Evolutionary conservation across 2,888 invertebrate species (phyloP), one percentile per base, ranked within the genome.

Genomic region (Holacanthella duospinosa): DNA sequence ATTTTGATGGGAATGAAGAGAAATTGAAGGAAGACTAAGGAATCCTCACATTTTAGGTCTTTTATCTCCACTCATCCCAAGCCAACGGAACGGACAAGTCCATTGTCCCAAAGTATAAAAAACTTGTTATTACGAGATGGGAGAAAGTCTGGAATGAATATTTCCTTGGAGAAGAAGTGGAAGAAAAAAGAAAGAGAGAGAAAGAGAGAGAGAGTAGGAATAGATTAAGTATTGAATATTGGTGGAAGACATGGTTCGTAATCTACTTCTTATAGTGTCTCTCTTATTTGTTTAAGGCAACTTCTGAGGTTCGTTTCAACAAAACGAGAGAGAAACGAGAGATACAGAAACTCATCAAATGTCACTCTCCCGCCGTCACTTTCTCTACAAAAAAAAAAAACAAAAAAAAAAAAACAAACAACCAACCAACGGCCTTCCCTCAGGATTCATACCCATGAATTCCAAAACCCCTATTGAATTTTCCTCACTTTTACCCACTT

Each of bases 231-330:
- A 48, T 48, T 48, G 48, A 48, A 48, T 48, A 48, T 55, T 55
- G 55, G 55, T 55, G 55, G 55, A 55, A 55, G 55, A 55, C 55
- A 55, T 55, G 55, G 55, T 55, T 55, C n/a, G 9, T 53, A 36
- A 36, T 36, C 36, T 36, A 36, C 36, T 36, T 36, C 6, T 36
- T 36, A 36, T 36, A 36, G 16, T 36, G 16, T 36, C 36, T 36
- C 16, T 9, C n/a, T 36, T 36, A 36, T 16, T 36, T 36, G 16
- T n/a, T n/a, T 36, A 36, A 36, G 36, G 36, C 36, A 36, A 36
- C 36, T 36, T 36, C 36, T 36, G 36, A 36, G 36, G 36, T 36
- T 36, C 36, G 16, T 16, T 36, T 36, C 16, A 16, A 16, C 6
- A 36, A 16, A 16, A 36, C 9, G 36, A 36, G 36, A 36, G 9